Conservation (phyloP, 2,113 vertebrate genomes). For the Ibidorhyncha struthersii region DNA sequence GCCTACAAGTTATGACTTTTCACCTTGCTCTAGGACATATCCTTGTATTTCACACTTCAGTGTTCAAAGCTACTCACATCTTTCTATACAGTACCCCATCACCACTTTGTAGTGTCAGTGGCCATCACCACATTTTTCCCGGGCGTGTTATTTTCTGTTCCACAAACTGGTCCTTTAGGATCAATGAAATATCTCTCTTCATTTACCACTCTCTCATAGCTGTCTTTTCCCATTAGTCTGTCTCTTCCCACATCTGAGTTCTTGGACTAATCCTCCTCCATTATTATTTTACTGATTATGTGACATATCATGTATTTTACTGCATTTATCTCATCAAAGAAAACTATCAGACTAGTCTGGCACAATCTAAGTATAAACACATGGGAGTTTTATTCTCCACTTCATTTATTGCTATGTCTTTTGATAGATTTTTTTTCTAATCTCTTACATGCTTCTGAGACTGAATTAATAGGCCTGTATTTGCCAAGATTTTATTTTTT, state of each 20-base stretch:
- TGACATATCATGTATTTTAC: not conserved
- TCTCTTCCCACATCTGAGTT: not conserved
- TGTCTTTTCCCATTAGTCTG: not conserved
- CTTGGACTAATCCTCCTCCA: not conserved
- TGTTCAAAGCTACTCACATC: not conserved
- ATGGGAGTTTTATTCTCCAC: not conserved
- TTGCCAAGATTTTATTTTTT: not conserved
- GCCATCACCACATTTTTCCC: not conserved
- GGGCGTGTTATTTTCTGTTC: not conserved
- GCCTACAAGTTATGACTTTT: not conserved
- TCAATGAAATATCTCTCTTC: not conserved
- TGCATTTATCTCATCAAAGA: not conserved
- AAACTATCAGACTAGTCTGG: not conserved
- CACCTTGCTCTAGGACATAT: not conserved
- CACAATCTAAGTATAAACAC: not conserved
- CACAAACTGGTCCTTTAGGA: not conserved
- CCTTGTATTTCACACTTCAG: not conserved
- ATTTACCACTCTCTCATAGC: not conserved
- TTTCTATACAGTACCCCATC: not conserved
- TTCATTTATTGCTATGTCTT: not conserved
- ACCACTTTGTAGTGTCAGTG: accelerated
- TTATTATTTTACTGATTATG: not conserved
- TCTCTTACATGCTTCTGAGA: not conserved
- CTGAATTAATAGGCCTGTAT: not conserved
- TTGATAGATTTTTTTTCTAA: not conserved